Conservation (phyloP, 30 jellyfish, hydroid and myxozoan genomes). For the Catostylus mosaicus region DNA sequence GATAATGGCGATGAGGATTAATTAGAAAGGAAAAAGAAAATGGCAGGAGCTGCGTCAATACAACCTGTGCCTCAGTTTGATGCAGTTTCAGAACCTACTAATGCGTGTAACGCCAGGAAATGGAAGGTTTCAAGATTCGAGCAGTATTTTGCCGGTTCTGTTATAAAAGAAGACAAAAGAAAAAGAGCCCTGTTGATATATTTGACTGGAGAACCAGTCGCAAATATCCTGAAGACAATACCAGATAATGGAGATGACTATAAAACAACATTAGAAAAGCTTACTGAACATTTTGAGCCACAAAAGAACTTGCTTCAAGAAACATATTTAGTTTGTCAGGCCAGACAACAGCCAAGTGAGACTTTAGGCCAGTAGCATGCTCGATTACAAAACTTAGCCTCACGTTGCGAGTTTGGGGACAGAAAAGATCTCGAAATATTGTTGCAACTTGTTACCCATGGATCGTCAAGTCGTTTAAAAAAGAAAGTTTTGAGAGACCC, state of each 20-base stretch:
- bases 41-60: too few relatives aligned
- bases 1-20: too few relatives aligned
- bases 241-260: conserved; percentile 67
- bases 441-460: conserved; percentile 27
- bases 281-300: conserved; percentile 43
- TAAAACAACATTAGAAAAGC: conserved; percentile 25
- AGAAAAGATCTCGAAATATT: conserved; percentile 24
- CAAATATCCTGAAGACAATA: too few relatives aligned
- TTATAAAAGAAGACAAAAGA: too few relatives aligned
- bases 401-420: conserved; percentile 50
- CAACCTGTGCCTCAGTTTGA: too few relatives aligned
- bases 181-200: too few relatives aligned
- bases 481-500: conserved; percentile 47
- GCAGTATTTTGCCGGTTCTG: too few relatives aligned
- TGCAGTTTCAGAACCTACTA: too few relatives aligned
- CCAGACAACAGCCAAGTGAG: conserved; percentile 33
- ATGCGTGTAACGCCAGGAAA: too few relatives aligned
- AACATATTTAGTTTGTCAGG: conserved; percentile 33
- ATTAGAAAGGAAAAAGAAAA: too few relatives aligned
- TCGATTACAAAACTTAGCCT: conserved; percentile 32
- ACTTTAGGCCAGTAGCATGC: conserved; percentile 37
- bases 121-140: too few relatives aligned
- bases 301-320: conserved; percentile 38
- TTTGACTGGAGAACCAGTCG: too few relatives aligned
- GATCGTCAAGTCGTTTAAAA: conserved; percentile 35